Percentiles rank a stretch among this genome's conserved stretches.
Conservation (phyloP, 2,888 invertebrate genomes). For the Drosophila parthenogenetica region DNA sequence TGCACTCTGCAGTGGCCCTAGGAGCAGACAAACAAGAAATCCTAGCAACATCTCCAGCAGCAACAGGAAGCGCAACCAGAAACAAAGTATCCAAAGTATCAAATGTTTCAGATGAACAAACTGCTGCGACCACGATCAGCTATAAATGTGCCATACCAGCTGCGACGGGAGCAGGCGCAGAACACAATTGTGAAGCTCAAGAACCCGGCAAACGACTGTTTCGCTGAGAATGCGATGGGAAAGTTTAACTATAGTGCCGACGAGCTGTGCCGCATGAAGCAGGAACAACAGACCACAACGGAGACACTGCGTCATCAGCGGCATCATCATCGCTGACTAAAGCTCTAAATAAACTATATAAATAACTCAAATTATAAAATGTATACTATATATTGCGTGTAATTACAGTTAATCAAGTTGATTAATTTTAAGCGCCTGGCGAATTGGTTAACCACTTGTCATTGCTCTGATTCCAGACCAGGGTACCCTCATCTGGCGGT, state of each 20-base stretch:
- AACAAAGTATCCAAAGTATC: conserved; percentile 19
- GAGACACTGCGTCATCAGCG: conserved; percentile 52
- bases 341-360: conserved; percentile 1
- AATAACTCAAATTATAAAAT: neutral
- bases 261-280: conserved; percentile 79
- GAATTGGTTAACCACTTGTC: conserved; percentile 82
- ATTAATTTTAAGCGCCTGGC: conserved; percentile 28
- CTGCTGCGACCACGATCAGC: conserved; percentile 82
- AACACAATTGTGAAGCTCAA: conserved; percentile 70
- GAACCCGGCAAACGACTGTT: conserved; percentile 74
- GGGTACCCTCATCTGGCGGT: conserved; percentile 68
- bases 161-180: conserved; percentile 66
- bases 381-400: too few species aligned
- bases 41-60: conserved; percentile 10
- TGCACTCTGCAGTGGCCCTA: conserved; percentile 83
- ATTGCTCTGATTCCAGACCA: conserved; percentile 83
- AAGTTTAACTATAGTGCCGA: conserved; percentile 81
- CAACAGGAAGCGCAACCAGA: conserved; percentile 7
- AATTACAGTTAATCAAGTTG: neutral
- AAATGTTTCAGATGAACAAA: conserved; percentile 64
- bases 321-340: conserved; percentile 56
- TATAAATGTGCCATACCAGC: conserved; percentile 81
- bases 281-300: conserved; percentile 47
- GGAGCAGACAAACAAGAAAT: conserved; percentile 19
- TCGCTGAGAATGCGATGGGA: conserved; percentile 75